Percentiles rank a stretch among this genome's conserved stretches.
Evolutionary conservation across 2,113 vertebrate species (phyloP).

Genomic region (Cnemophilus loriae): DNA sequence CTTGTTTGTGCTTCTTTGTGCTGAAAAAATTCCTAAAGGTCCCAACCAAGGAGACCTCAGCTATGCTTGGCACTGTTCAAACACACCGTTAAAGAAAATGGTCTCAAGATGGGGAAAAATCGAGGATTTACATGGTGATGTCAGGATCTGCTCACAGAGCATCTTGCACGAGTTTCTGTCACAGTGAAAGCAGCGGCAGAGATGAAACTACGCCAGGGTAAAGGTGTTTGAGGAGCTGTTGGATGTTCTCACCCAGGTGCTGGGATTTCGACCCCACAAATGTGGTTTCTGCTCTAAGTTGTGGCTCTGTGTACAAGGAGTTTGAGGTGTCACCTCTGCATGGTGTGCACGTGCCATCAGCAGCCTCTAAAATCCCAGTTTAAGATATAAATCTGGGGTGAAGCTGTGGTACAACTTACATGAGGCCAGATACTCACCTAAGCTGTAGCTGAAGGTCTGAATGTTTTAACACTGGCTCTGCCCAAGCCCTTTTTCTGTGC

Average conservation of each 20-base stretch:
- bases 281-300: background rate
- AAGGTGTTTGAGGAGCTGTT: background rate
- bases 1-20: background rate
- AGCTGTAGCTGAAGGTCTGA: background rate
- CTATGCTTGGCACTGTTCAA: background rate
- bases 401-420: background rate
- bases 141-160: background rate
- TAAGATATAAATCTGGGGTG: background rate
- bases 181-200: rapidly evolving
- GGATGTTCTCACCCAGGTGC: background rate
- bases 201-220: background rate
- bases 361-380: background rate
- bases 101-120: background rate
- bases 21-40: background rate
- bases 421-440: background rate
- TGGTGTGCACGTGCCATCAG: rapidly evolving
- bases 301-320: background rate
- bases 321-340: background rate
- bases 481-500: background rate
- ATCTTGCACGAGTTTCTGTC: background rate
- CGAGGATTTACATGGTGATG: background rate
- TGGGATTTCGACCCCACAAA: background rate
- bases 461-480: background rate
- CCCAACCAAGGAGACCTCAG: background rate
- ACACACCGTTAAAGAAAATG: background rate